phyloP scores from a whole-genome alignment of 1,140 invertebrate species.

The Drosophila parabipectinata region DNA sequence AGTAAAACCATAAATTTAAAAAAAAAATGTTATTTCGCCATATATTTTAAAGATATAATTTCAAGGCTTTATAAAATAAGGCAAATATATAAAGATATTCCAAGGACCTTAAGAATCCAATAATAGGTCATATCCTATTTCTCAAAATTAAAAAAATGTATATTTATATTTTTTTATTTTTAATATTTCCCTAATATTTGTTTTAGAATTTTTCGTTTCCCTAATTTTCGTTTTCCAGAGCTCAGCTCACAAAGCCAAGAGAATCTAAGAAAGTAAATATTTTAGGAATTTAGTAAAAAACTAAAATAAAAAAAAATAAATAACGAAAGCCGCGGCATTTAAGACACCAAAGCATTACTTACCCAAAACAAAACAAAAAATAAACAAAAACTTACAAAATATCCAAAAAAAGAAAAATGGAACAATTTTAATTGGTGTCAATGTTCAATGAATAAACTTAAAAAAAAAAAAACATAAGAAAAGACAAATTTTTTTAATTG shows the following conservation, averaged over 20 bases:
- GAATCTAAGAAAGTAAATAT: constrained; percentile 1
- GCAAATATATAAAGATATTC: neutral
- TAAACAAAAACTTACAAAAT: constrained; percentile 6
- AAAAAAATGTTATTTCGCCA: neutral
- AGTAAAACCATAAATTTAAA: constrained; percentile 6
- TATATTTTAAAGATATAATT: too few species aligned
- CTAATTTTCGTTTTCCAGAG: constrained; percentile 21
- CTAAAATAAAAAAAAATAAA: too few species aligned
- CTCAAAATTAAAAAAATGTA: constrained; percentile 1
- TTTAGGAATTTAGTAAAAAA: constrained; percentile 3
- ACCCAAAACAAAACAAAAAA: neutral
- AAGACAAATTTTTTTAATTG: neutral
- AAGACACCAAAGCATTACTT: constrained; percentile 1
- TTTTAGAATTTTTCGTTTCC: constrained; percentile 3
- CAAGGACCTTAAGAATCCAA: neutral
- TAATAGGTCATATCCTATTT: too few species aligned
- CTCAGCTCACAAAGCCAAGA: constrained; percentile 32
- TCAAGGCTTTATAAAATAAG: neutral
- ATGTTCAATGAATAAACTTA: constrained; percentile 32
- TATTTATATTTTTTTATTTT: neutral
- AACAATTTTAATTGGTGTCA: constrained; percentile 55
- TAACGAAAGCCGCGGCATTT: neutral
- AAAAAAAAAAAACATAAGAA: constrained; percentile 1
- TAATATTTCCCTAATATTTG: neutral
- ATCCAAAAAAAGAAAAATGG: constrained; percentile 3